Base-by-base conservation (phyloP, 64 coral and sea anemone genomes). In the Montipora sp. region DNA sequence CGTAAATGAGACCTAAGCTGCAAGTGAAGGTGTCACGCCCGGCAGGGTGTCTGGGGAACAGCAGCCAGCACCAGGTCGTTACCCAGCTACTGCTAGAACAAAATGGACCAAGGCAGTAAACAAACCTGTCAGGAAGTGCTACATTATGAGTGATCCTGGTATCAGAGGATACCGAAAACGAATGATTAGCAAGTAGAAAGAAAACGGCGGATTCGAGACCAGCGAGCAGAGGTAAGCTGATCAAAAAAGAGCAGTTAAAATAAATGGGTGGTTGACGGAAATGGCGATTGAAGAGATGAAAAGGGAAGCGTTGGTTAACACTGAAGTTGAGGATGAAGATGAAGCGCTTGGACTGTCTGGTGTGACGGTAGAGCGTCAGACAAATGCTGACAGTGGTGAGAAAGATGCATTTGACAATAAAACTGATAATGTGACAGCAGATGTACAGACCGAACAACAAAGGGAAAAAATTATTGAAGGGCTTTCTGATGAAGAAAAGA, bases 101-200 rank as follows among this genome's bases (percentile, higher is more conserved):
- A 91, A 51, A 46, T 91, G 78, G 89, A 73, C 77, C 9, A 65
- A 91, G 51, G 79, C 66, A 21, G 5, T 83, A 74, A 83, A 84
- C 53, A 80, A 53, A 60, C 27, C 7, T 83, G 80, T 82, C 10
- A 83, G 53, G 78, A 75, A 73, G 18, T 83, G 89, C 43, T 83
- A 83, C 48, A 69, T 81, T 48, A 16, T 63, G 59, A 91, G 89
- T 72, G 2, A 45, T 3, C 78, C 60, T 44, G 18, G 48, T 51
- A 90, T 50, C 24, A 78, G 53, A 65, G 16, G 88, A 78, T 90
- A 80, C 75, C 78, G 73, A 55, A 90, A 69, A 66, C 51, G 76
- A 61, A 90, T 90, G 76, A 50, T 90, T 55, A 53, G 12, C 75
- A 65, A 65, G 47, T 69, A 76, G 76, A 59, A n/a, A 24, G 86